Percentiles rank a stretch among this genome's conserved stretches.
These are phyloP conservation scores for Aphidius colemani DNA, from an alignment of 2,888 invertebrate species.

Conservation along the genomic window DNA sequence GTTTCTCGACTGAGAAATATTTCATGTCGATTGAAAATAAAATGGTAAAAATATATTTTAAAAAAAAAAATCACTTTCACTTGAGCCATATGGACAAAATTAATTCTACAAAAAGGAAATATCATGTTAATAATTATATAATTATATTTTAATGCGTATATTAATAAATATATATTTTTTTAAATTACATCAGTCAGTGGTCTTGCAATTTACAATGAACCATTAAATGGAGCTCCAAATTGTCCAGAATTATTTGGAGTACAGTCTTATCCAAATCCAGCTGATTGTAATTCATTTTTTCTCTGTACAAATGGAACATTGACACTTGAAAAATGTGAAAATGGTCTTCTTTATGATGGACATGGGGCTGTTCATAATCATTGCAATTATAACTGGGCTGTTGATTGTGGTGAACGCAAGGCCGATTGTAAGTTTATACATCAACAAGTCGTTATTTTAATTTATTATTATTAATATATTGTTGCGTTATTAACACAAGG, in stretches of 20 bases:
- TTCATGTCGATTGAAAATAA: conserved; percentile 16
- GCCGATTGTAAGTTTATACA: conserved; percentile 72
- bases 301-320: conserved; percentile 89
- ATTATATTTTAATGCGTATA: neutral
- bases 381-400: conserved; percentile 94
- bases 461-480: neutral
- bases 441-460: neutral
- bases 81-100: no score
- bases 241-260: conserved; percentile 84
- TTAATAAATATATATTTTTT: neutral
- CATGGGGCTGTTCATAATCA: conserved; percentile 88
- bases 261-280: conserved; percentile 84
- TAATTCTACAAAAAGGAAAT: neutral
- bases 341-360: conserved; percentile 88
- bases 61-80: no score
- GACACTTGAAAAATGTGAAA: conserved; percentile 88
- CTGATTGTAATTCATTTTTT: conserved; percentile 87
- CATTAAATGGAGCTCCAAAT: conserved; percentile 69
- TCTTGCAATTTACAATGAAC: conserved; percentile 60
- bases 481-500: no score
- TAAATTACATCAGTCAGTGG: neutral
- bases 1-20: conserved; percentile 36
- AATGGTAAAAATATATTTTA: no score
- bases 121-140: neutral
- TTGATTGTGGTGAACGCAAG: conserved; percentile 80